Evolutionary conservation across 2,113 vertebrate species (phyloP).

Genomic region (Dromiciops gliroides): DNA sequence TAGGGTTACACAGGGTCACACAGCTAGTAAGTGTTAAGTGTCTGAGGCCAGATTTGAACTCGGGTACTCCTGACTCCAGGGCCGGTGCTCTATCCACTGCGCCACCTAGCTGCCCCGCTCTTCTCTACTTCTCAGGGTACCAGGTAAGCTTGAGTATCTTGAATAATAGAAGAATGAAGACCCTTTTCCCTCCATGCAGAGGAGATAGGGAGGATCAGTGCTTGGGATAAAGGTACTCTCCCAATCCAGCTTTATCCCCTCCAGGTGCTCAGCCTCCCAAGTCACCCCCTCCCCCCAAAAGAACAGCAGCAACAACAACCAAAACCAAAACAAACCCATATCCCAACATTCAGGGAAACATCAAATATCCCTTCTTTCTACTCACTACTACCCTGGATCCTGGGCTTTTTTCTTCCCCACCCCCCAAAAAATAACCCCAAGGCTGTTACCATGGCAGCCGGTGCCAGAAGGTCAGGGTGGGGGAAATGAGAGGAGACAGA

Average conservation of each 20-base stretch:
- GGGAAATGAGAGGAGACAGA: background rate
- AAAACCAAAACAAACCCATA: background rate
- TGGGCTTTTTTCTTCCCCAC: background rate
- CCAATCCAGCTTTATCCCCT: background rate
- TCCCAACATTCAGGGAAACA: background rate
- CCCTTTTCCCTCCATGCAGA: background rate
- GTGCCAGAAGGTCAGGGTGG: constrained; percentile 6
- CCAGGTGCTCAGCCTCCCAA: background rate
- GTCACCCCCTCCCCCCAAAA: background rate
- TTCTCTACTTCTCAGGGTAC: background rate
- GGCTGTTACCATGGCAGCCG: constrained; percentile 66
- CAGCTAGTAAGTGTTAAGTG: no score
- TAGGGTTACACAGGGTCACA: no score
- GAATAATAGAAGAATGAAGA: background rate
- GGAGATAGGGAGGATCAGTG: background rate
- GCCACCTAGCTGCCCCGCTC: no score
- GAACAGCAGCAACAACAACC: background rate
- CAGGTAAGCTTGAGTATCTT: background rate
- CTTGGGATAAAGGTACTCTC: background rate
- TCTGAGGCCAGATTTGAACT: no score
- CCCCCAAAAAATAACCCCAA: constrained; percentile 19
- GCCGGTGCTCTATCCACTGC: no score
- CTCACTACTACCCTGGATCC: background rate
- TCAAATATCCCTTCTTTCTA: background rate
- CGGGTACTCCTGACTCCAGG: no score